phyloP scores from a whole-genome alignment of 2,888 invertebrate species.

The Lymantria monacha region DNA sequence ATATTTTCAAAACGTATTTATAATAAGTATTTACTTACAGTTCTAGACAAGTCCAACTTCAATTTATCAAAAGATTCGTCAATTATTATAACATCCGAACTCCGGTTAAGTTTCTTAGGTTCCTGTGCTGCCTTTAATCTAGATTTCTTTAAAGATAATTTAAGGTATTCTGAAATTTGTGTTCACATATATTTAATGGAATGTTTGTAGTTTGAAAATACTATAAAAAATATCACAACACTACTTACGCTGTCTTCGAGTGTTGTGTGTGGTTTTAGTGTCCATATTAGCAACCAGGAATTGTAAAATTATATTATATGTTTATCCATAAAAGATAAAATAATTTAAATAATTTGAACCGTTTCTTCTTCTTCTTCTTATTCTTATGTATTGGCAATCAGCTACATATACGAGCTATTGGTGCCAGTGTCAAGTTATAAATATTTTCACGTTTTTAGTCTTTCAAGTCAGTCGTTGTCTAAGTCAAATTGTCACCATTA shows the following conservation, averaged over 20 bases:
- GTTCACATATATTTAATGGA: background rate
- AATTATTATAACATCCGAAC: conserved; percentile 60
- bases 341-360: no score
- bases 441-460: no score
- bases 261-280: conserved; percentile 38
- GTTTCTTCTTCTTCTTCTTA: no score
- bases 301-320: background rate
- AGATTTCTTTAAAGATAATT: conserved; percentile 68
- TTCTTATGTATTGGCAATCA: no score
- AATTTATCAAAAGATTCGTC: conserved; percentile 69
- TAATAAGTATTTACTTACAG: conserved; percentile 46
- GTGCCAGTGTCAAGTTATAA: no score
- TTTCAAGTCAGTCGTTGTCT: no score
- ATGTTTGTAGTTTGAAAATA: background rate
- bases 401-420: no score
- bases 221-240: background rate
- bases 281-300: conserved; percentile 41
- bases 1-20: no score
- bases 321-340: no score
- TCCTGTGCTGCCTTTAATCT: conserved; percentile 41
- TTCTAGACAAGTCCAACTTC: conserved; percentile 44
- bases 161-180: conserved; percentile 55
- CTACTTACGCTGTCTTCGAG: conserved; percentile 53
- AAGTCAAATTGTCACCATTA: no score
- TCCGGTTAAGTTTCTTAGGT: conserved; percentile 43